Conservation (phyloP, 2,113 vertebrate species). For the Phalacrocorax brasilianus region DNA sequence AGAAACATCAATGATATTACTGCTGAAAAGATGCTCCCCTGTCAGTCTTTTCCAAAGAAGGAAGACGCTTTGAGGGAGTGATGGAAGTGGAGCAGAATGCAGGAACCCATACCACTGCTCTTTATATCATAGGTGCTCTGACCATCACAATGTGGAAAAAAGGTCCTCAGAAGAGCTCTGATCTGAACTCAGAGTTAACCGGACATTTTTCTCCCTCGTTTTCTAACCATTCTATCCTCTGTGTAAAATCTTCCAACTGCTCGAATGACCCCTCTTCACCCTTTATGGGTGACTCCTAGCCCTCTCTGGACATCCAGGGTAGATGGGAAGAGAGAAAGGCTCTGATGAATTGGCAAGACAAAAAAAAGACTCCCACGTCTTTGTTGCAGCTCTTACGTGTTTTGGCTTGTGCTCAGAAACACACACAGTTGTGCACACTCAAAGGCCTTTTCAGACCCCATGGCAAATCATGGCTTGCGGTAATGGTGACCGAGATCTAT, state of each 20-base stretch:
- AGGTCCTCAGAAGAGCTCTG: not conserved
- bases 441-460: not conserved
- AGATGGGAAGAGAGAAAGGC: not conserved
- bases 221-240: not conserved
- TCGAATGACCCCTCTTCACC: not conserved
- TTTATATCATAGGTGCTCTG: not conserved
- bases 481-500: not conserved
- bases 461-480: not conserved
- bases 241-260: not conserved
- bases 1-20: conserved; percentile 17
- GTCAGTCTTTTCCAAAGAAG: not conserved
- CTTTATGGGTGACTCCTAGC: not conserved
- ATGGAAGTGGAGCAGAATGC: not conserved
- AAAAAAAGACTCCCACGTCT: not conserved
- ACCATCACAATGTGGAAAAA: not conserved
- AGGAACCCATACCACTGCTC: not conserved
- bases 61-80: not conserved
- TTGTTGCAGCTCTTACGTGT: not conserved
- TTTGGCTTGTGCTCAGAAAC: not conserved
- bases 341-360: not conserved
- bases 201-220: not conserved
- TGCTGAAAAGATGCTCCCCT: conserved; percentile 1
- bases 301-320: not conserved
- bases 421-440: not conserved
- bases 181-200: not conserved